A percentile compares a stretch with the other conserved stretches of the same genome.
These are phyloP conservation scores for Euura saliciscinereae DNA, from an alignment of 1,140 invertebrate genomes.

Conservation along the genomic window DNA sequence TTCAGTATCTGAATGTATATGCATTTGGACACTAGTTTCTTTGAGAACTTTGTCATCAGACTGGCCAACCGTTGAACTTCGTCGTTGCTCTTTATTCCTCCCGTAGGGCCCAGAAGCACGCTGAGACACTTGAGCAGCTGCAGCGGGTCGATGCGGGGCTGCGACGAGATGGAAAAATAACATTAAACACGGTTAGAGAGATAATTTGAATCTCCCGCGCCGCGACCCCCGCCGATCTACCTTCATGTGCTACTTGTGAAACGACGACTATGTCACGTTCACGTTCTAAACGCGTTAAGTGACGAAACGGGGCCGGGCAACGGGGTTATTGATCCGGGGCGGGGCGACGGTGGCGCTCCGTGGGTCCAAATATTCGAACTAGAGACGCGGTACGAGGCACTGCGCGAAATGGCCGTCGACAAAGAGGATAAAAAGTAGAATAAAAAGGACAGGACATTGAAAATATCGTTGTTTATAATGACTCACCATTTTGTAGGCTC, in stretches of 20 bases:
- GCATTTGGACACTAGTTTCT: constrained; percentile 94
- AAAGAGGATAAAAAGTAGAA: neutral
- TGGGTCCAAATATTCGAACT: neutral
- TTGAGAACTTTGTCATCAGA: constrained; percentile 94
- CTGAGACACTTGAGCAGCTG: constrained; percentile 86
- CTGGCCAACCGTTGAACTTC: constrained; percentile 87
- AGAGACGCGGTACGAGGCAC: too few species aligned
- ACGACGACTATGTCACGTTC: too few species aligned
- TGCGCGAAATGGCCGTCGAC: neutral
- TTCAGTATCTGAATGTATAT: constrained; percentile 94
- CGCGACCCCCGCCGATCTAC: neutral
- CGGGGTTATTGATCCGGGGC: neutral
- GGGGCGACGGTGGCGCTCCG: neutral
- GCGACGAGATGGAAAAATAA: constrained; percentile 54
- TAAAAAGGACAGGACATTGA: neutral
- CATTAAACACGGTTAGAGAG: too few species aligned
- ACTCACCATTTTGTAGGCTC: neutral
- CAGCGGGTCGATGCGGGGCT: constrained; percentile 90
- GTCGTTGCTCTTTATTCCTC: constrained; percentile 84
- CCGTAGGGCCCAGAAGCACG: constrained; percentile 79
- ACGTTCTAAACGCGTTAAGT: neutral
- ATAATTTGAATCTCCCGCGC: too few species aligned
- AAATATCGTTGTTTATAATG: neutral
- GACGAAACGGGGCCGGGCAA: neutral
- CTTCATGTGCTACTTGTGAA: neutral